These are phyloP conservation scores for Colius striatus DNA, from an alignment of 2,113 vertebrate genomes.

Conservation along the genomic window DNA sequence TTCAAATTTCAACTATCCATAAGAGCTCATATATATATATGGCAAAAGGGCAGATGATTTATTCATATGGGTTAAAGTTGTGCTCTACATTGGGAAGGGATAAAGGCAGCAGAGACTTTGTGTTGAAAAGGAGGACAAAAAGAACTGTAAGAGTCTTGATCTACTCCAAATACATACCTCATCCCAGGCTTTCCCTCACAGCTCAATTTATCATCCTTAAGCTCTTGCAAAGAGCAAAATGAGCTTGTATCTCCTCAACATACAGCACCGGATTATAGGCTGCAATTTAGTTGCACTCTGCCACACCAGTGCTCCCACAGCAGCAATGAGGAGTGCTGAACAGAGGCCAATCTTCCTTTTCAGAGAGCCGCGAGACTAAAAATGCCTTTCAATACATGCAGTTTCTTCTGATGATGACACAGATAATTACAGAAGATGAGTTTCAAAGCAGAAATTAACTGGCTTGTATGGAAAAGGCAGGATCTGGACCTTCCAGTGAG, in stretches of 20 bases:
- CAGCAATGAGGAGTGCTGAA: background rate
- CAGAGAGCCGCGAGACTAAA: background rate
- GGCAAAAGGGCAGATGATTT: background rate
- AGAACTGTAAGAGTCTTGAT: rapidly evolving
- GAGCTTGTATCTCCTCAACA: background rate
- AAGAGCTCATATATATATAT: rapidly evolving
- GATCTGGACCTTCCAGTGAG: background rate
- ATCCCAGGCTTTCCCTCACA: background rate
- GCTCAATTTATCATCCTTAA: background rate
- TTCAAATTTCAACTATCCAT: background rate
- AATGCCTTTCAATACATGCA: background rate
- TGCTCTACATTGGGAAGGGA: background rate
- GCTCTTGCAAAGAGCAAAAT: background rate
- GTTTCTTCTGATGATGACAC: background rate
- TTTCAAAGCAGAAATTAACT: background rate
- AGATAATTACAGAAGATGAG: background rate
- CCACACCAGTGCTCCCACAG: background rate
- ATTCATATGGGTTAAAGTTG: background rate
- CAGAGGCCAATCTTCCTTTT: background rate
- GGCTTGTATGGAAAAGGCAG: background rate
- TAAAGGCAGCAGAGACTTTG: background rate
- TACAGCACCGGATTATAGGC: background rate
- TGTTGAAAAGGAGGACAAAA: background rate
- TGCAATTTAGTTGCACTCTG: background rate
- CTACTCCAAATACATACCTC: background rate